Conservation (phyloP, 2,888 invertebrate genomes). For the Leptogaster cylindrica region DNA sequence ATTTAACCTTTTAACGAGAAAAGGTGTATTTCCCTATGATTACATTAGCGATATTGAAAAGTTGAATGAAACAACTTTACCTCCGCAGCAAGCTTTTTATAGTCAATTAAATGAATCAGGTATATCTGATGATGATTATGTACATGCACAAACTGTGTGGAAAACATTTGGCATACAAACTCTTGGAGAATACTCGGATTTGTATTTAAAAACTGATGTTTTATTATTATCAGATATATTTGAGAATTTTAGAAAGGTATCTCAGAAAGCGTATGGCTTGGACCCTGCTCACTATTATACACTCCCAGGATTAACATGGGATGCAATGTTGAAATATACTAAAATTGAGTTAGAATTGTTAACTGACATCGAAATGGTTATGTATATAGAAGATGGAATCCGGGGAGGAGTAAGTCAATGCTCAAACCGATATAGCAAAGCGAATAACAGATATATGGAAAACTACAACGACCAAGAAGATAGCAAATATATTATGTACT, state of each 20-base stretch:
- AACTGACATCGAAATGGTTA: conserved; percentile 2
- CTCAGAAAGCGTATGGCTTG: conserved; percentile 37
- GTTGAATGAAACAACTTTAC: conserved; percentile 49
- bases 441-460: conserved; percentile 16
- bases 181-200: conserved; percentile 51
- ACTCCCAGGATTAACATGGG: conserved; percentile 52
- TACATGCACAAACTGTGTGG: conserved; percentile 51
- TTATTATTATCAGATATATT: conserved; percentile 52
- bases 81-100: conserved; percentile 44
- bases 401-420: conserved; percentile 32
- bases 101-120: conserved; percentile 45
- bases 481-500: conserved; percentile 38
- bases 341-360: conserved; percentile 52
- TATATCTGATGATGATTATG: conserved; percentile 46
- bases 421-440: neutral
- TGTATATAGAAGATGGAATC: conserved; percentile 7
- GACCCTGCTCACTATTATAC: conserved; percentile 54
- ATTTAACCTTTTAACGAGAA: conserved; percentile 47
- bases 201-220: conserved; percentile 52
- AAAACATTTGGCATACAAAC: conserved; percentile 48
- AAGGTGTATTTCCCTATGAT: conserved; percentile 55
- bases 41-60: conserved; percentile 48
- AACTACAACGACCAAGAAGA: conserved; percentile 48
- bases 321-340: conserved; percentile 53
- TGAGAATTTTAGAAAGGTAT: conserved; percentile 49